Evolutionary conservation across 1,140 invertebrate species (phyloP).

Genomic region (Bathynomus jamesi): DNA sequence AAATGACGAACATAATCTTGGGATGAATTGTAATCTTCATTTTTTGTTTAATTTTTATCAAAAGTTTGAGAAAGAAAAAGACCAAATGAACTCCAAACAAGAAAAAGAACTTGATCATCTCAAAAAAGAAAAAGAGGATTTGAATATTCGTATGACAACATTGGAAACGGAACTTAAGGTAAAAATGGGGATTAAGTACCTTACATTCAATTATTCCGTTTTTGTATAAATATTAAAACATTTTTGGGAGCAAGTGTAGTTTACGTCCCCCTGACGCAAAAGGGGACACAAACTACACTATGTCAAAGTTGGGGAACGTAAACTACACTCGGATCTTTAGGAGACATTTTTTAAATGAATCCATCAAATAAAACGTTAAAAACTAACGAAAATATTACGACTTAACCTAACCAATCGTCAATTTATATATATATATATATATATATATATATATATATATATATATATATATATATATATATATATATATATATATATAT

Average conservation of each 20-base stretch:
- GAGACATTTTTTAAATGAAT: too few relatives aligned
- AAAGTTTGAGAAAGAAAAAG: constrained; percentile 50
- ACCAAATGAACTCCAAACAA: constrained; percentile 49
- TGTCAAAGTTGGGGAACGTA: too few relatives aligned
- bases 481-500: constrained; percentile 5
- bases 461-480: constrained; percentile 9
- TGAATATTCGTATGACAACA: constrained; percentile 54
- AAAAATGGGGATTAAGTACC: constrained; percentile 28
- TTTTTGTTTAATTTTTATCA: constrained; percentile 13
- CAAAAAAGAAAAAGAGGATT: constrained; percentile 49
- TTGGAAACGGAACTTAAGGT: constrained; percentile 56
- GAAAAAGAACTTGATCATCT: constrained; percentile 50
- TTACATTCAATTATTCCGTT: too few relatives aligned
- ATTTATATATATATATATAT: constrained; percentile 5
- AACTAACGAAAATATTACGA: too few relatives aligned
- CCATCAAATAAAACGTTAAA: too few relatives aligned
- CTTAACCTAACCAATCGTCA: not conserved
- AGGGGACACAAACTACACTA: too few relatives aligned
- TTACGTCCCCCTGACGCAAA: too few relatives aligned
- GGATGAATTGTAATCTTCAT: not conserved
- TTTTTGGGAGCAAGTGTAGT: too few relatives aligned
- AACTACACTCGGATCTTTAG: too few relatives aligned
- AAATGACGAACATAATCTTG: not conserved
- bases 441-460: constrained; percentile 13
- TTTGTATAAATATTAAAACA: too few relatives aligned